Base-by-base conservation (phyloP, 2,888 invertebrate genomes). In the Abrostola triplasia region DNA sequence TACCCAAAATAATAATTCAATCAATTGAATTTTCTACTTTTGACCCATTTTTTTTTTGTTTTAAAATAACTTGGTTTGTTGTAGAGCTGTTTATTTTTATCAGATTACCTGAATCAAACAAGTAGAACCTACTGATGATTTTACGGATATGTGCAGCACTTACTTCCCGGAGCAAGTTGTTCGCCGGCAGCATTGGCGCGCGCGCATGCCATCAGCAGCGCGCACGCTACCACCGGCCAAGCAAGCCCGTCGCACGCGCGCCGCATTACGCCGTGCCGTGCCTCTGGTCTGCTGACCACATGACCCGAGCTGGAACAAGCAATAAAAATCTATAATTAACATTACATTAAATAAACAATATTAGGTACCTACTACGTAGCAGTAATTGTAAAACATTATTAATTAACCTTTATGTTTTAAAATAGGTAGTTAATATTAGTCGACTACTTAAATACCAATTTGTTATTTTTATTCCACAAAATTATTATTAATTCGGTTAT, bases 201-300 rank as follows among this genome's bases (percentile, higher is more conserved):
- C 66, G 87, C 84, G 77, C 86, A 87, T 77, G 87, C 85, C 83
- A 92, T 87, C 83, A 90, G 87, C 84, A 91, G 87, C 85, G 86
- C 85, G 83, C 86, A 81, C 84, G 88, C 90, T 86, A 86, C 86
- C 84, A 84, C 85, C 85, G 87, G 87, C 91, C 88, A 85, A 68
- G 84, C 77, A 80, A 83, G 81, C 85, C 81, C 83, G 79, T 76
- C 79, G 85, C 88, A 80, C 82, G 87, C 84, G 85, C 88, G 87
- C 83, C 88, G 81, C 92, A 91, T 92, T 86, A 92, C 88, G 88
- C 90, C 81, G 88, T 87, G 86, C 87, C 88, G 84, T 80, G 84
- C 80, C 81, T 70, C 70, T 69, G 81, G 83, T 82, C 85, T 69
- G 75, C 80, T 80, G 84, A 83, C 89, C 87, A 80, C 92, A 93